These are phyloP conservation scores for Phrynosoma blainvillii DNA, from an alignment of 2,113 vertebrate genomes.

Conservation along the genomic window DNA sequence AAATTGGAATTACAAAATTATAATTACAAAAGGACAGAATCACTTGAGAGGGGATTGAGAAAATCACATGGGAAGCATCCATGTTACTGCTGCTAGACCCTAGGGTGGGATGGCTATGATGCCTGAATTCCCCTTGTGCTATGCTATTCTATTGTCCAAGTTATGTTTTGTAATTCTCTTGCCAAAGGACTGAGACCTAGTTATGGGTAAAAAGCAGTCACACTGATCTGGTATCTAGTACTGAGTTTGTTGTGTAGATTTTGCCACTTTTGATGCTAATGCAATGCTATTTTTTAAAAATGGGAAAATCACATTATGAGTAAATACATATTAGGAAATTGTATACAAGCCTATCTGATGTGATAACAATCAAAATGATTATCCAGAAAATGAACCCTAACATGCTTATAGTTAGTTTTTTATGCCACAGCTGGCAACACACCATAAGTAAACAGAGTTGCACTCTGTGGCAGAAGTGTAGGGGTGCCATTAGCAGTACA, in stretches of 20 bases:
- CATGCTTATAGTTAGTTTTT: slow-evolving; percentile 14
- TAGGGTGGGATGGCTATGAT: no score
- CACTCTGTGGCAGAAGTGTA: no score
- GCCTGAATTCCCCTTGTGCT: background rate
- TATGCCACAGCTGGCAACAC: background rate
- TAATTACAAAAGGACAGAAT: background rate
- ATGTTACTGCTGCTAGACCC: background rate
- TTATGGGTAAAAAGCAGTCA: background rate
- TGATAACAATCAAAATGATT: slow-evolving; percentile 7
- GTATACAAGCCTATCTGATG: background rate
- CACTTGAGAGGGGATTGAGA: background rate
- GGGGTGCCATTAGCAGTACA: no score
- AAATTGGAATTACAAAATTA: slow-evolving; percentile 16
- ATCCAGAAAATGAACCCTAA: background rate
- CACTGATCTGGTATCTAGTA: background rate
- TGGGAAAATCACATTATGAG: background rate
- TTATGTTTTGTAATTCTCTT: background rate
- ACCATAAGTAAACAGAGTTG: background rate
- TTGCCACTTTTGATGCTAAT: background rate
- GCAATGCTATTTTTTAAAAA: background rate
- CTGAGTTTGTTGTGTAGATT: background rate
- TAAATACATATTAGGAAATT: background rate
- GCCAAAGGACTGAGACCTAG: background rate
- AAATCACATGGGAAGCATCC: background rate
- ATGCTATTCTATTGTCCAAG: background rate